Conservation (phyloP, 2,888 invertebrate genomes). For the Torymus tubicola region DNA sequence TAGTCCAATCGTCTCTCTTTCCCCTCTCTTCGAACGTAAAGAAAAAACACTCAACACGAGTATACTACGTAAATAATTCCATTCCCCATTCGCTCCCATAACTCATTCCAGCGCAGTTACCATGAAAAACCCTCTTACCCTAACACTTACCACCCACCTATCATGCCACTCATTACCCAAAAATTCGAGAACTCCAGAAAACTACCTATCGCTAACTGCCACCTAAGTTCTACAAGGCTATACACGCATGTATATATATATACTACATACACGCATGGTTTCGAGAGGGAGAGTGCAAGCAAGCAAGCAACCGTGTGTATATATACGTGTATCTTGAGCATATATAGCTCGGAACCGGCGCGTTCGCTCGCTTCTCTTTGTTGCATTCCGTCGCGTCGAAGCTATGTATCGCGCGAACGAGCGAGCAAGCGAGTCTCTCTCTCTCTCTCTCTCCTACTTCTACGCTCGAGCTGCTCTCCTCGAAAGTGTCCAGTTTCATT, state of each 20-base stretch:
- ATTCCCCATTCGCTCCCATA: too few species aligned
- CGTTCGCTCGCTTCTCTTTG: conserved; percentile 61
- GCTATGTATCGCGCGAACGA: conserved; percentile 35
- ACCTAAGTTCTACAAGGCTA: not conserved
- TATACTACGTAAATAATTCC: too few species aligned
- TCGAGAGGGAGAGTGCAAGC: conserved; percentile 49
- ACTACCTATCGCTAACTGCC: not conserved
- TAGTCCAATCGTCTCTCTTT: too few species aligned
- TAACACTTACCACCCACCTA: too few species aligned
- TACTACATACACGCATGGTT: conserved; percentile 1
- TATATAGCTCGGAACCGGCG: conserved; percentile 54
- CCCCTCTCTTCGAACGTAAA: too few species aligned
- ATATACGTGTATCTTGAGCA: conserved; percentile 1
- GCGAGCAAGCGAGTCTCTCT: conserved; percentile 1
- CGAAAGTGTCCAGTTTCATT: conserved; percentile 69
- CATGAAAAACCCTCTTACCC: too few species aligned
- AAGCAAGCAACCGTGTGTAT: not conserved
- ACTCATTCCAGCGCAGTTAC: too few species aligned
- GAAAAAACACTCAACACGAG: too few species aligned
- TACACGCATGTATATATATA: too few species aligned
- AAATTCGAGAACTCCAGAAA: not conserved
- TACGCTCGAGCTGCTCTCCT: conserved; percentile 52
- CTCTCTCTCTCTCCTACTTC: not conserved
- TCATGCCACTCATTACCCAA: too few species aligned
- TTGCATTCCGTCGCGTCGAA: conserved; percentile 67